Conservation (phyloP, 2,113 vertebrate species). For the Tachysurus fulvidraco region DNA sequence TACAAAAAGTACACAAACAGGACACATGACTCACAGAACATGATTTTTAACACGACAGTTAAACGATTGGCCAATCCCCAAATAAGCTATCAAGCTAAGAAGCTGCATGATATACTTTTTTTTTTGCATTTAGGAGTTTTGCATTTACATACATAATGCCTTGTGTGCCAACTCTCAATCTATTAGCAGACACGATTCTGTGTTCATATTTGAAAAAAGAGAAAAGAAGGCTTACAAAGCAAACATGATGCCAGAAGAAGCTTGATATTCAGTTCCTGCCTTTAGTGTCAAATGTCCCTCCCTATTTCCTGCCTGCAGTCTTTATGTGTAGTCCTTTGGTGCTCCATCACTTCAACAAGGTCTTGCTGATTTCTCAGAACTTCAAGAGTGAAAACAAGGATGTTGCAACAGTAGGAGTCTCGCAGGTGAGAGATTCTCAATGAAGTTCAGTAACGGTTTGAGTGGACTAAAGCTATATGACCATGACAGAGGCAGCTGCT, state of each 20-base stretch:
- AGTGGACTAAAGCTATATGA: conserved; percentile 37
- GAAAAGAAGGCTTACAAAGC: conserved; percentile 42
- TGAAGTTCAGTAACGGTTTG: conserved; percentile 38
- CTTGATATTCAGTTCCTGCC: conserved; percentile 31
- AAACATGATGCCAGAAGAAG: conserved; percentile 38
- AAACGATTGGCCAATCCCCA: neutral
- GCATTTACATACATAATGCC: neutral
- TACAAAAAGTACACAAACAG: neutral
- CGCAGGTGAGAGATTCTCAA: conserved; percentile 26
- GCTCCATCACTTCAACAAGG: conserved; percentile 41
- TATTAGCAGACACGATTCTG: neutral
- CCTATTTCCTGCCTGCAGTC: neutral
- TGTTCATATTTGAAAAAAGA: neutral
- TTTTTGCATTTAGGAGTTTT: no score
- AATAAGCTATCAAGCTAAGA: no score
- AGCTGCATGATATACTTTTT: no score
- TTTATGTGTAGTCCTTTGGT: conserved; percentile 38
- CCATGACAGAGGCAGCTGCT: conserved; percentile 41
- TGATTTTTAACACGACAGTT: neutral
- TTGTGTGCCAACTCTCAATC: neutral
- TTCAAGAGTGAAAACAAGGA: conserved; percentile 23
- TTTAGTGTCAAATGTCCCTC: conserved; percentile 24
- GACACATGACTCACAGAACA: neutral
- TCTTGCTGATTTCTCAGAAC: conserved; percentile 31
- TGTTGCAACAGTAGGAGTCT: conserved; percentile 30